Evolutionary conservation across 1,140 invertebrate genomes (phyloP), one percentile per base, ranked within the genome.

Genomic region (Cotesia glomerata): DNA sequence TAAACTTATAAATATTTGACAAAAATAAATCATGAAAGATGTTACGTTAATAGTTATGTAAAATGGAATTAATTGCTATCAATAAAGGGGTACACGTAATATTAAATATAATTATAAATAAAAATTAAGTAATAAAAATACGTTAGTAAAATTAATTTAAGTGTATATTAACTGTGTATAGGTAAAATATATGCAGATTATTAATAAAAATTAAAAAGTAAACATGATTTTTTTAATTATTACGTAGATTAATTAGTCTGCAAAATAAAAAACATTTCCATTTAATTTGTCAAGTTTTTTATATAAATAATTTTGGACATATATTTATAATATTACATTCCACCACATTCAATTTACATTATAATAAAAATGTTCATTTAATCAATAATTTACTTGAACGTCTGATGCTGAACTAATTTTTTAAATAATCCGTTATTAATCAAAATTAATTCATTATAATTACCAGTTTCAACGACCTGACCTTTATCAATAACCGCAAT

Each of bases 401-500:
- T 89, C 83, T 93, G 92, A 82, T 92, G 91, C 76, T 91, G 87
- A 0, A 93, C 87, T 36, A 93, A 80, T 73, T 91, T 91, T 71
- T 87, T 90, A 77, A 93, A 93, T 9, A 88, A 82, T 7, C 92
- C 91, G 65, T 89, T 78, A n/a, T 88, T 76, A 5, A 86, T 80
- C 13, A 79, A 76, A 71, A 92, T 88, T 9, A 98, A 88, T 36
- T 92, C 86, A 13, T 88, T 81, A 81, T 98, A 98, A 1, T 89
- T 90, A 26, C 97, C 98, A 69, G 90, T 87, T 84, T 99, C 98
- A 0, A 91, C 91, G 1, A 99, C 91, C 51, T 83, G 79, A 0
- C 98, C 98, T 56, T 92, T 88, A 32, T 95, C 90, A 49, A 99
- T 84, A 0, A 99, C 97, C 0, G 96, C 92, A 62, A 99, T 99